Base-by-base conservation (phyloP, 1,140 invertebrate species). In the Dendrolimus kikuchii region DNA sequence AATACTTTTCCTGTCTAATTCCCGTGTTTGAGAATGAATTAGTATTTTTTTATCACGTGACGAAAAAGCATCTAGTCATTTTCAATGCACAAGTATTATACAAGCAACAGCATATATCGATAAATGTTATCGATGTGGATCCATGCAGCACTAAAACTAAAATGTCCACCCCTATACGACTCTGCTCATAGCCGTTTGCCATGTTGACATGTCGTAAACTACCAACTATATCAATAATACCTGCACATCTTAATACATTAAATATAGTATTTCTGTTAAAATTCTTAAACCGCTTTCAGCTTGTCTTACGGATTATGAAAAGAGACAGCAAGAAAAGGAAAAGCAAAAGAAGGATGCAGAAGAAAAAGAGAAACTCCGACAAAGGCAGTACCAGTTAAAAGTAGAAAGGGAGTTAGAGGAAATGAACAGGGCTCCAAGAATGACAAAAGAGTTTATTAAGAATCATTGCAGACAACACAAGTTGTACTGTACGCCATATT, bases 381-480 rank as follows among this genome's bases (percentile, higher is more conserved):
- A 74, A 49, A 68, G 60, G 51, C 67, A 77, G 53, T 76, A 70
- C 40, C 69, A 80, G 44, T 50, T 60, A 37, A 76, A 79, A 55
- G 8, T 82, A 4, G 73, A 81, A 38, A 74, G 73, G 46, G 81
- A 88, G 60, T 51, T 78, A 42, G 78, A 85, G 40, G 83, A 82
- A 56, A 62, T 70, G 57, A 77, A 77, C 9, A 74, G 60, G 49
- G 72, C 75, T 0, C 87, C 71, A 23, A 90, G 93, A 57, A 95
- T 96, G 90, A 95, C 94, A 0, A 92, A 94, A 67, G 89, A 92
- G 54, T 90, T 89, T 44, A 87, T 98, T 8, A 90, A 83, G 55
- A 91, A 96, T 53, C 92, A 95, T 55, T 98, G 97, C 85, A 96
- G 93, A 74, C 91, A 96, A 62, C 87, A 95, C 46, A 95, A 95